phyloP scores from a whole-genome alignment of 2,888 invertebrate genomes.

The Ypsolopha sequella region DNA sequence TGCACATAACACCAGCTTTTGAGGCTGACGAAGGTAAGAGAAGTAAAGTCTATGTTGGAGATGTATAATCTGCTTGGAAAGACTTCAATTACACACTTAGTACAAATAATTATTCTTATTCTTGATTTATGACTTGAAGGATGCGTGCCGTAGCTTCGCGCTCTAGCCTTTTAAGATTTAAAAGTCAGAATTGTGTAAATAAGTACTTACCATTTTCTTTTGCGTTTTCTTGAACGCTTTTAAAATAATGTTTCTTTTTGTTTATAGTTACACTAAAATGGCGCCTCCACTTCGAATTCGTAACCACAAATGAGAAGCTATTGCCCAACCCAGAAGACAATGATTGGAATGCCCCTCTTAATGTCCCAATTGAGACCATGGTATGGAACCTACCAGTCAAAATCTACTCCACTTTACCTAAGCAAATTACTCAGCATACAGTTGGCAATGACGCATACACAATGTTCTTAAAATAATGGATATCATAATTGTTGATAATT shows the following conservation, averaged over 20 bases:
- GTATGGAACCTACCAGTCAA: constrained; percentile 97
- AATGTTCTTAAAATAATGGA: constrained; percentile 29
- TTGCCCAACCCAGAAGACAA: constrained; percentile 68
- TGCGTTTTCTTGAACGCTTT: too few species aligned
- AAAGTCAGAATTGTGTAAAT: too few species aligned
- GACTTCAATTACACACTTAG: too few species aligned
- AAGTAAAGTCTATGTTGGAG: too few species aligned
- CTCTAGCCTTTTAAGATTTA: too few species aligned
- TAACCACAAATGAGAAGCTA: constrained; percentile 81
- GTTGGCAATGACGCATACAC: constrained; percentile 58
- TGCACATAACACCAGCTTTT: constrained; percentile 97
- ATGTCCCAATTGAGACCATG: constrained; percentile 96
- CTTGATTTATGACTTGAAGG: too few species aligned
- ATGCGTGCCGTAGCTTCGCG: too few species aligned
- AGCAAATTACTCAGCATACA: constrained; percentile 79
- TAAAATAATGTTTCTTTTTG: constrained; percentile 6
- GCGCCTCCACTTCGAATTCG: constrained; percentile 98
- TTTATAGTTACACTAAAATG: constrained; percentile 87
- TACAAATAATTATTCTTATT: too few species aligned
- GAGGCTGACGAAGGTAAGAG: constrained; percentile 83
- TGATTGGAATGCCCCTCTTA: constrained; percentile 87
- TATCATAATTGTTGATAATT: too few species aligned
- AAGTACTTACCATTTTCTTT: too few species aligned
- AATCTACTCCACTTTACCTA: constrained; percentile 91
- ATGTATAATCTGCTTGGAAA: too few species aligned